A percentile compares a stretch with the other conserved stretches of the same genome.
Conservation (phyloP, 2,113 vertebrate species). For the Glaucomys volans region DNA sequence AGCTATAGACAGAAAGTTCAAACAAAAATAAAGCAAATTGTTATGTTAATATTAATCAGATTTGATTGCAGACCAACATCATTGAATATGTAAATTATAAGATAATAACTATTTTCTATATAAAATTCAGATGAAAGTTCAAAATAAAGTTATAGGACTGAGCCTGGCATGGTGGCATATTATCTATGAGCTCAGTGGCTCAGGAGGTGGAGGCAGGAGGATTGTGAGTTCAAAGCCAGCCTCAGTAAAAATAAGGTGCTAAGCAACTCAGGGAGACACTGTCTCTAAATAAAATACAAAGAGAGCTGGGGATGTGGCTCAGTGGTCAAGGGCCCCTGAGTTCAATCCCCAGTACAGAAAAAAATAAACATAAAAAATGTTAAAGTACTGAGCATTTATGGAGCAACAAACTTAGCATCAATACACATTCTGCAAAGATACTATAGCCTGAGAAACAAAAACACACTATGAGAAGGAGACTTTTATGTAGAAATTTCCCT, state of each 20-base stretch:
- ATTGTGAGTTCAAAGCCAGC: background rate
- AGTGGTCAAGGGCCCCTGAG: no score
- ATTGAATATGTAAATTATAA: background rate
- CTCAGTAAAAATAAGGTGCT: no score
- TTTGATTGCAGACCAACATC: background rate
- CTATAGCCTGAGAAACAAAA: background rate
- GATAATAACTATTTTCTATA: background rate
- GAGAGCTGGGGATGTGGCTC: no score
- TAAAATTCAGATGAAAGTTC: background rate
- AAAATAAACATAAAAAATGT: background rate
- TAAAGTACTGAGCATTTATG: background rate
- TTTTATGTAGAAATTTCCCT: background rate
- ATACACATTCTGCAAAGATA: background rate
- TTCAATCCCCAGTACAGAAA: no score
- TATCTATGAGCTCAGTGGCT: no score
- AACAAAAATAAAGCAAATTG: background rate
- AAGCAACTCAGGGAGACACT: no score
- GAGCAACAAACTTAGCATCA: background rate
- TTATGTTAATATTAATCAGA: background rate
- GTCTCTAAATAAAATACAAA: no score
- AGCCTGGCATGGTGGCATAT: no score
- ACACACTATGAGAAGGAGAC: background rate
- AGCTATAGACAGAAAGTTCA: background rate
- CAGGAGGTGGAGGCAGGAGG: no score
- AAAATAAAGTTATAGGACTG: background rate